Evolutionary conservation across 2,113 vertebrate genomes (phyloP).

Genomic region (Poeciliopsis turrubarensis): DNA sequence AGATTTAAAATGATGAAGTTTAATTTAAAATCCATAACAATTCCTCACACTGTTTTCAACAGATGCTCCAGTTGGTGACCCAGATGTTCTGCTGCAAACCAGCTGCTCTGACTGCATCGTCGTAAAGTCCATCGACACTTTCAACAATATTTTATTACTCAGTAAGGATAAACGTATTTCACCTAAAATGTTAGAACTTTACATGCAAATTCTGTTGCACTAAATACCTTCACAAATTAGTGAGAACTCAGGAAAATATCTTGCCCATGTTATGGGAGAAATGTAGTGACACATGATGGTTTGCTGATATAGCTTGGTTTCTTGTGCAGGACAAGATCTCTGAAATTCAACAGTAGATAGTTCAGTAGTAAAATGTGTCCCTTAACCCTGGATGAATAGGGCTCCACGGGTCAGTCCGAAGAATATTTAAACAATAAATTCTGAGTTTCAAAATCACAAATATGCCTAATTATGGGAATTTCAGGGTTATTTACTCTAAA

Average conservation of each 20-base stretch:
- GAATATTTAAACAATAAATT: too few relatives aligned
- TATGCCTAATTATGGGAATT: too few relatives aligned
- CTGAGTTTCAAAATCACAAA: too few relatives aligned
- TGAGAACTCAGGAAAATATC: neutral
- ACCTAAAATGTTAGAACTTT: neutral
- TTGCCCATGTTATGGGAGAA: neutral
- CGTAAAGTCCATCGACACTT: fast-evolving
- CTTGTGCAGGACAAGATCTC: neutral
- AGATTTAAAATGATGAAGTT: neutral
- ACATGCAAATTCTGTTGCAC: neutral
- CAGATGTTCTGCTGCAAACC: neutral
- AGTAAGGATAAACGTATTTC: conserved; percentile 33
- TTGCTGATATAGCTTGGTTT: neutral
- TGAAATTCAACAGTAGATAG: too few relatives aligned
- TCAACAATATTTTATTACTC: fast-evolving
- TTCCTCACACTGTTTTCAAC: neutral
- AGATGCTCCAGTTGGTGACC: neutral
- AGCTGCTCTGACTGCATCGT: conserved; percentile 41
- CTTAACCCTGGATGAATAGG: too few relatives aligned
- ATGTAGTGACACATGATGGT: neutral
- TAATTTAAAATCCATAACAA: neutral
- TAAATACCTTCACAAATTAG: neutral
- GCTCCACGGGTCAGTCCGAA: too few relatives aligned
- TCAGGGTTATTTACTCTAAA: too few relatives aligned
- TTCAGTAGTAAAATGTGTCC: too few relatives aligned